Evolutionary conservation across 2,797 vertebrate genomes (phyloP).

Genomic region (Cryptoblepharus egeriae): DNA sequence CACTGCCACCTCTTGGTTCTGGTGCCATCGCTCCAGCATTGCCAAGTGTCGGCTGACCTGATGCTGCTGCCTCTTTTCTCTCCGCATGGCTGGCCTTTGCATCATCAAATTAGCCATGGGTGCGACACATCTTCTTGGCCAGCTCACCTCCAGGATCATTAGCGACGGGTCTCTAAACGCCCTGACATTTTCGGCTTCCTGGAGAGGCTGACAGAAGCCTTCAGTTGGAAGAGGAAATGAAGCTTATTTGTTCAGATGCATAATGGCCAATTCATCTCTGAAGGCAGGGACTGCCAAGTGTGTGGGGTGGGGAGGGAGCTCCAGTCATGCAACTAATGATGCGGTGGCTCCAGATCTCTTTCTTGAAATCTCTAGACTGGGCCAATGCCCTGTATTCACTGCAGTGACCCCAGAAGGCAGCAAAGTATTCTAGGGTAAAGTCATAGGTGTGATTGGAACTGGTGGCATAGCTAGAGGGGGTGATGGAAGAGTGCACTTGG

Average conservation of each 20-base stretch:
- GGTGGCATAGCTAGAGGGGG: no score
- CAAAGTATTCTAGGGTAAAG: no score
- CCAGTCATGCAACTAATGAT: neutral
- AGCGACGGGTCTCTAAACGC: conserved; percentile 1
- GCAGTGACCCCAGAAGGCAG: no score
- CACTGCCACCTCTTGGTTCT: neutral
- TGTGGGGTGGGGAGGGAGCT: neutral
- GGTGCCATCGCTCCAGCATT: neutral
- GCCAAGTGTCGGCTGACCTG: conserved; percentile 3
- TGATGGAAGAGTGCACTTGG: no score
- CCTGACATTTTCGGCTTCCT: neutral
- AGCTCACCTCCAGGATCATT: neutral
- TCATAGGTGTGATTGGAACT: neutral
- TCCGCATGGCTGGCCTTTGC: neutral
- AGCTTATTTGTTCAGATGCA: conserved; percentile 21
- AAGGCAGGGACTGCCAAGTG: neutral
- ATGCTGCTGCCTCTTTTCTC: neutral
- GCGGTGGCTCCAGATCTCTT: neutral
- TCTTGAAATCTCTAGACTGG: neutral
- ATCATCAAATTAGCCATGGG: neutral
- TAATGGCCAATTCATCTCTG: neutral
- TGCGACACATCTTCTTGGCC: neutral
- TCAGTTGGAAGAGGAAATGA: neutral
- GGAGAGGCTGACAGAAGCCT: neutral
- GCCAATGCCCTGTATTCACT: neutral